A percentile compares a stretch with the other conserved stretches of the same genome.
These are phyloP conservation scores for Cyprinella venusta DNA, from an alignment of 2,797 vertebrate genomes.

Conservation along the genomic window DNA sequence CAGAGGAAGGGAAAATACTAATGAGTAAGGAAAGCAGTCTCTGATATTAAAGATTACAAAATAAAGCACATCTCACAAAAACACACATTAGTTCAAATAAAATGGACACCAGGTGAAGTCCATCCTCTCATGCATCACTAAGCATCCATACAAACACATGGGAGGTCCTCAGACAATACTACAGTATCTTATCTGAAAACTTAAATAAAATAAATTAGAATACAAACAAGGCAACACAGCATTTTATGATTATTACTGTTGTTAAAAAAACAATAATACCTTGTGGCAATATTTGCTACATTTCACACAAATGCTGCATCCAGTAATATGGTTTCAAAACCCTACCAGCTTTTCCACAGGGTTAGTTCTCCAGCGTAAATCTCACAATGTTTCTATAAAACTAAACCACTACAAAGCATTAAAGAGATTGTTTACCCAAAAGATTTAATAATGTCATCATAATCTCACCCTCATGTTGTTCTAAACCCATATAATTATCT, in stretches of 20 bases:
- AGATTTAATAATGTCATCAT: not conserved
- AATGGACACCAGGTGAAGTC: conserved; percentile 53
- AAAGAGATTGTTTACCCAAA: conserved; percentile 16
- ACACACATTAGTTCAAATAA: conserved; percentile 58
- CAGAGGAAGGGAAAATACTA: conserved; percentile 64
- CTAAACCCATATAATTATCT: not conserved
- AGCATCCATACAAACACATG: conserved; percentile 37
- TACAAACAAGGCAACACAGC: conserved; percentile 41
- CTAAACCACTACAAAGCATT: not conserved
- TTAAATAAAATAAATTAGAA: conserved; percentile 59
- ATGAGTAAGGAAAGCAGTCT: conserved; percentile 63
- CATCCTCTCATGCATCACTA: conserved; percentile 33
- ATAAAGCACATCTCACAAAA: conserved; percentile 74
- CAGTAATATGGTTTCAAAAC: conserved; percentile 51
- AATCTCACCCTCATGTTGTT: not conserved
- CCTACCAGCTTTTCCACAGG: conserved; percentile 34
- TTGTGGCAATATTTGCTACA: conserved; percentile 53
- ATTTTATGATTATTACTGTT: conserved; percentile 28
- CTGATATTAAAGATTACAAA: conserved; percentile 64
- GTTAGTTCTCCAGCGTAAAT: conserved; percentile 34
- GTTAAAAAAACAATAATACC: conserved; percentile 21
- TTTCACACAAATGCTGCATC: conserved; percentile 43
- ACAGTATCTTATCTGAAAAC: conserved; percentile 24
- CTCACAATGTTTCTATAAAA: conserved; percentile 25
- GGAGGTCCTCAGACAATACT: conserved; percentile 14